Conservation (phyloP, 2,113 vertebrate species). For the Leptobrachium ailaonicum region DNA sequence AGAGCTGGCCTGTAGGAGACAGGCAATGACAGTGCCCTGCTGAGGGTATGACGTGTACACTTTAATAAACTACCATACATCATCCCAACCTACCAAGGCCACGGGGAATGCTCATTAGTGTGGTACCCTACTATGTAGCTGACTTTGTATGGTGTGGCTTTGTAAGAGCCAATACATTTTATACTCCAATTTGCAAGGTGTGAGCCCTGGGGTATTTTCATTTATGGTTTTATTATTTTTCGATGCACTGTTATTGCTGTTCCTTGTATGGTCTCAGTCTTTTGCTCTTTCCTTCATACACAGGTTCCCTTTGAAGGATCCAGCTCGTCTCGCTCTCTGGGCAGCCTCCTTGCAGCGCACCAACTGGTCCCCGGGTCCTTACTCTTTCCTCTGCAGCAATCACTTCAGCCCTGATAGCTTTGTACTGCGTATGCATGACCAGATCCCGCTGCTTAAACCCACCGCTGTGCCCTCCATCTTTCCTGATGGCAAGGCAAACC, state of each 20-base stretch:
- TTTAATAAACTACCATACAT: too few relatives aligned
- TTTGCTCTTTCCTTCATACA: background rate
- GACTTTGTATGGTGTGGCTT: too few relatives aligned
- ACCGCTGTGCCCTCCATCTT: conserved; percentile 79
- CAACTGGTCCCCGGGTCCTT: conserved; percentile 81
- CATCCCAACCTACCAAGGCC: too few relatives aligned
- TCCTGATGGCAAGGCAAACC: conserved; percentile 51
- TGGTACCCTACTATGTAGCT: too few relatives aligned
- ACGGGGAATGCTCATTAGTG: too few relatives aligned
- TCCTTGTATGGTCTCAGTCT: too few relatives aligned
- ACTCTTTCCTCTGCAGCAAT: conserved; percentile 79
- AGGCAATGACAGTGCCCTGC: too few relatives aligned
- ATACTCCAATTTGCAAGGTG: too few relatives aligned
- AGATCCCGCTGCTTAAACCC: conserved; percentile 73
- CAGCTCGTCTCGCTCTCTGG: conserved; percentile 75
- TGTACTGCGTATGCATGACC: conserved; percentile 71
- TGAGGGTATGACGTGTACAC: too few relatives aligned
- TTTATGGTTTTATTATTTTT: background rate
- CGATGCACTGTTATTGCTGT: background rate
- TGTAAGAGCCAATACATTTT: too few relatives aligned
- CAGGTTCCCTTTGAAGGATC: conserved; percentile 80
- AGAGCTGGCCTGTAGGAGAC: too few relatives aligned
- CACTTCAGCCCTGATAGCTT: conserved; percentile 83
- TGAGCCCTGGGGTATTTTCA: too few relatives aligned
- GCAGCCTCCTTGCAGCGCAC: conserved; percentile 75